Evolutionary conservation across 2,888 invertebrate species (phyloP).

Genomic region (Nyleta sp.): DNA sequence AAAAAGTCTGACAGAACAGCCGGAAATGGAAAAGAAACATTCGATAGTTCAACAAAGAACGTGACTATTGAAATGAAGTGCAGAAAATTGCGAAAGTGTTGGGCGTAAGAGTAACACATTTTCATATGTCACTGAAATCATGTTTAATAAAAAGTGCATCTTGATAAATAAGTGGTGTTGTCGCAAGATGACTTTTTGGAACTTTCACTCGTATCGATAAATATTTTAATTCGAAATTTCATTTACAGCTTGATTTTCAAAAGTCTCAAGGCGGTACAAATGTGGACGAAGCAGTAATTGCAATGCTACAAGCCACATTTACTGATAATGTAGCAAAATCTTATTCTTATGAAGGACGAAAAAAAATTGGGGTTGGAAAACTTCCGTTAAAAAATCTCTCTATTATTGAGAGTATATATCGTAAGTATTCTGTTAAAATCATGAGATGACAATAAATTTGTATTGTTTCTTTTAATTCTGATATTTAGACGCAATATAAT

Average conservation of each 20-base stretch:
- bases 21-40: constrained; percentile 60
- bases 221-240: neutral
- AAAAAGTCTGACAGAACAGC: constrained; percentile 51
- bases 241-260: constrained; percentile 3
- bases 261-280: constrained; percentile 13
- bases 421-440: no score
- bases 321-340: neutral
- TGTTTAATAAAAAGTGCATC: constrained; percentile 9
- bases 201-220: neutral
- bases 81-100: constrained; percentile 15
- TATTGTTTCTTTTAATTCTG: no score
- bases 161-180: constrained; percentile 2
- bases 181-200: no score
- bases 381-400: constrained; percentile 6
- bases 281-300: neutral
- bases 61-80: constrained; percentile 62
- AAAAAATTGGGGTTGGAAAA: constrained; percentile 17
- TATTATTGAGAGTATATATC: neutral
- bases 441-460: no score
- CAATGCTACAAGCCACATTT: neutral
- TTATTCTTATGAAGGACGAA: constrained; percentile 11
- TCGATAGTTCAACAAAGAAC: constrained; percentile 52
- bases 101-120: constrained; percentile 25
- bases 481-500: no score
- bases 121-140: constrained; percentile 26